A percentile compares a stretch with the other conserved stretches of the same genome.
phyloP scores from a whole-genome alignment of 2,888 invertebrate genomes.

The Pristionchus exspectatus region DNA sequence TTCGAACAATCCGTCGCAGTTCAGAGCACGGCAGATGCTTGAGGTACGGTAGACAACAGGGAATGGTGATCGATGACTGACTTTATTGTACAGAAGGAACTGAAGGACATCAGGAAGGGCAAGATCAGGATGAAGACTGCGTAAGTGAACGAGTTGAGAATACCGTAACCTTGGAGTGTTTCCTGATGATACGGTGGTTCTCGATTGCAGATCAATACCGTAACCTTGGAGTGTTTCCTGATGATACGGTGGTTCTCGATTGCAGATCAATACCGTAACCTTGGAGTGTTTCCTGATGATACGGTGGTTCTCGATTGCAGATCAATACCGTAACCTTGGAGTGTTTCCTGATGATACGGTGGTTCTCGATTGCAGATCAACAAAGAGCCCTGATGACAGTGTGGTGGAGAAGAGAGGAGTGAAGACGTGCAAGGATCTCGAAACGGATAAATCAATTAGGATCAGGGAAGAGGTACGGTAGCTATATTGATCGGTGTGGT shows the following conservation, averaged over 20 bases:
- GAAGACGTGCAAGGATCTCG: constrained; percentile 42
- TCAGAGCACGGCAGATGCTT: constrained; percentile 15
- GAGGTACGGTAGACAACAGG: constrained; percentile 1
- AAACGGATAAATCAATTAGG: constrained; percentile 19
- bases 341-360: background rate
- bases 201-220: constrained; percentile 18
- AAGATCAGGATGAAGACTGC: constrained; percentile 7
- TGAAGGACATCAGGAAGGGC: constrained; percentile 24
- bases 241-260: background rate
- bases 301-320: background rate
- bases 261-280: constrained; percentile 29
- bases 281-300: background rate
- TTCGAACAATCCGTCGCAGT: constrained; percentile 23
- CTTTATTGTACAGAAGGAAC: background rate
- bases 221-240: background rate
- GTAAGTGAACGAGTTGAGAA: background rate
- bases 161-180: background rate
- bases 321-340: background rate
- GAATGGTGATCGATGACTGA: background rate
- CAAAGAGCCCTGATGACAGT: constrained; percentile 34
- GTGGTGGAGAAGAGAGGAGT: constrained; percentile 35
- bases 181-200: background rate
- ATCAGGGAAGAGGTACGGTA: constrained; percentile 42
- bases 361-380: constrained; percentile 1
- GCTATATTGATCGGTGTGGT: background rate